Evolutionary conservation across 2,888 invertebrate genomes (phyloP), one percentile per base, ranked within the genome.

Genomic region (Clusia tigrina): DNA sequence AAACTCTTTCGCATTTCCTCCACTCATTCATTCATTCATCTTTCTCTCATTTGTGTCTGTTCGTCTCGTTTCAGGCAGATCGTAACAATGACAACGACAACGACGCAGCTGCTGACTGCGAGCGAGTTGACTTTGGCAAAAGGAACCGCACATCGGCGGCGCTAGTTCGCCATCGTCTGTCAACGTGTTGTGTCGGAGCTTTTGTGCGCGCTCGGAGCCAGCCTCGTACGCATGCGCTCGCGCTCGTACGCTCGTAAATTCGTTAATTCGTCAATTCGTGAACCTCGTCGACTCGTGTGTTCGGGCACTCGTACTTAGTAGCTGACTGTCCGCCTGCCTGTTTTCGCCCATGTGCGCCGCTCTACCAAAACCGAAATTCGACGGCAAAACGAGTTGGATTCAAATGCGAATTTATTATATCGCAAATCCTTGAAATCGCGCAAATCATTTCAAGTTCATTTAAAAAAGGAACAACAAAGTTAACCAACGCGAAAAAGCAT

Each of bases 91-190:
- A 42, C 48, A 48, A 20, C 20, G 42, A 9, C 48, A 20, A 20
- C 15, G 6, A 6, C 22, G 58, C 38, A 51, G 58, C 15, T 32
- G 20, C 58, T 51, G 53, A 23, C 54, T 51, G 58, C 59, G 26
- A 24, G 58, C 56, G 52, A 20, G 53, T 57, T 37, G 46, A 60
- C 64, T 67, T 69, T 64, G 69, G 69, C 65, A 67, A 71, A 67
- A 69, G 67, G 59, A 63, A 68, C 64, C 61, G 26, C 53, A 66
- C 67, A 64, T 67, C 67, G 58, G 62, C 63, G 67, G 61, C 65
- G 65, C 64, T 67, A 72, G 72, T 72, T 65, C 65, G 58, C 67
- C 60, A 64, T 66, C 65, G 66, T 67, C 67, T 65, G 65, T 60
- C 68, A 67, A 65, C 69, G 71, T 65, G 70, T 57, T 65, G 58